Percentiles rank a stretch among this genome's conserved stretches.
These are phyloP conservation scores for Galaxias olidus DNA, from an alignment of 2,797 vertebrate species.

Conservation along the genomic window DNA sequence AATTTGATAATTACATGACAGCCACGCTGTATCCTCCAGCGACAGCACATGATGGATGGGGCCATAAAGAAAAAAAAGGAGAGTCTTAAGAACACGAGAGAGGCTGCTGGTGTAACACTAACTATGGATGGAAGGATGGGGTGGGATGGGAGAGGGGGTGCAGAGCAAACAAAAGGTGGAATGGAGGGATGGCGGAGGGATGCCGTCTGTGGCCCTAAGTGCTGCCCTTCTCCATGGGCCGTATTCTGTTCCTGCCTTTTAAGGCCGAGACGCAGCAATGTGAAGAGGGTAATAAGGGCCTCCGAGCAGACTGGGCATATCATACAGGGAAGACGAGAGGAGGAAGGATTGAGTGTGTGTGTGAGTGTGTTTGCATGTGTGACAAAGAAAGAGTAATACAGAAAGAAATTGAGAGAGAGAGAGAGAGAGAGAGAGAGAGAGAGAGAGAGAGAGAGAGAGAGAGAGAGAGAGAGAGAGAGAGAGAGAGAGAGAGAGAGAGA, in stretches of 20 bases:
- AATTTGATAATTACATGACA: conserved; percentile 71
- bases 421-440: too few relatives aligned
- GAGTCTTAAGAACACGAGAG: conserved; percentile 11
- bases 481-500: not conserved
- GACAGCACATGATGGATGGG: conserved; percentile 74
- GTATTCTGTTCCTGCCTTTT: conserved; percentile 76
- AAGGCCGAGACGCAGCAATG: conserved; percentile 58
- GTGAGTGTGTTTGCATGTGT: not conserved
- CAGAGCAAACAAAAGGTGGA: conserved; percentile 16
- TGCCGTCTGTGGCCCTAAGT: conserved; percentile 47
- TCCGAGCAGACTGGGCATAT: conserved; percentile 62
- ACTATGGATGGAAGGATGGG: conserved; percentile 57
- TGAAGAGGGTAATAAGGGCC: conserved; percentile 74
- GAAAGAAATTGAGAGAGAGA: conserved; percentile 2
- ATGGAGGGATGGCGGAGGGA: conserved; percentile 40
- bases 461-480: not conserved
- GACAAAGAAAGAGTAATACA: too few relatives aligned
- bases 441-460: not conserved
- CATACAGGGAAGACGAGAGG: conserved; percentile 45
- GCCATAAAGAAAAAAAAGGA: conserved; percentile 53
- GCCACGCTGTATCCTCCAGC: conserved; percentile 54
- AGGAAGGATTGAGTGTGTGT: conserved; percentile 2
- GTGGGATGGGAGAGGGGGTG: not conserved
- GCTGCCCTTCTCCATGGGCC: conserved; percentile 41
- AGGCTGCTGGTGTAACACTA: conserved; percentile 61